Evolutionary conservation across 53 echinoderm and acorn worm species (phyloP), one percentile per base, ranked within the genome.

Genomic region (Mesocentrotus franciscanus): DNA sequence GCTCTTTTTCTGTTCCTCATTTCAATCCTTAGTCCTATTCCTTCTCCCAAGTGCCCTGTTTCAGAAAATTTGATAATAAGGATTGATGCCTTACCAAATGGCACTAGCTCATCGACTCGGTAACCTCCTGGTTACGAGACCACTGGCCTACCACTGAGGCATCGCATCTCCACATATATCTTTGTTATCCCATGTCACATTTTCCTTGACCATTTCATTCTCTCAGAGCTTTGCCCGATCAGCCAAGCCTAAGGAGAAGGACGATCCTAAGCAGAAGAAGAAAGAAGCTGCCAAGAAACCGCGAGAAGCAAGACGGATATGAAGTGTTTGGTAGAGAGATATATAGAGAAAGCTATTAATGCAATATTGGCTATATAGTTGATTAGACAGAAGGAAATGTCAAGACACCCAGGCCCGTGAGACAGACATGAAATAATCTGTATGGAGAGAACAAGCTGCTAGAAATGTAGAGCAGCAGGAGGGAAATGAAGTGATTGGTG

Each of bases 161-260:
- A 49, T 49, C 3, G 4, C 6, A 7, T 68, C 20, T 68, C 68
- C 68, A 68, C 9, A 24, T 68, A 8, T 7, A 68, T 24, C 24
- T 68, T 74, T 74, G 74, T 74, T 74, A 9, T 74, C 32, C 32
- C 71, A 1, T 81, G 81, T 81, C 20, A 18, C 59, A 30, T 58
- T 60, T 90, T 42, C 56, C 58, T 57, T 93, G 74, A 71, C 74
- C 26, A 16, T 30, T 18, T 34, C 14, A 61, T 71, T 66, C 71
- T 64, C 39, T 30, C 96, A 99, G 99, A 97, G 97, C 96, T 99
- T 98, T 99, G 99, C 99, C 78, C 95, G 99, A 83, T 99, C 99
- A 33, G 98, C 99, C 56, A 99, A 99, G 62, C 97, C 97, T n/a
- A 99, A 99, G 93, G 97, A 97, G 60, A 94, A 95, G 33, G 95